These are phyloP conservation scores for Leptopilina syphax DNA, from an alignment of 2,888 invertebrate genomes.

Conservation along the genomic window DNA sequence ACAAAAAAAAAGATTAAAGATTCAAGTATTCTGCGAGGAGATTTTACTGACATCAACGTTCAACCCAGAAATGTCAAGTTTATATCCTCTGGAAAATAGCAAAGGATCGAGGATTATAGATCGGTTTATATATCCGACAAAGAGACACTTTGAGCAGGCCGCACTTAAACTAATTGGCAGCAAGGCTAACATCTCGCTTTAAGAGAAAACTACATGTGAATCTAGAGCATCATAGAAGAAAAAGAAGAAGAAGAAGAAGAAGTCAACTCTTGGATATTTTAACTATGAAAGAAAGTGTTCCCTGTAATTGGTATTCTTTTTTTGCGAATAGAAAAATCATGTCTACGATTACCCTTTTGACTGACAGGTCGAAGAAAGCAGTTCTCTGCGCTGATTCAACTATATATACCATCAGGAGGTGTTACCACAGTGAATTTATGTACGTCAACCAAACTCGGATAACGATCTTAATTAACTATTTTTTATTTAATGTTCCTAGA, in stretches of 20 bases:
- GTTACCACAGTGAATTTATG: constrained; percentile 30
- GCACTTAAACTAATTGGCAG: constrained; percentile 38
- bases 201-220: constrained; percentile 19
- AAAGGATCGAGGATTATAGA: constrained; percentile 29
- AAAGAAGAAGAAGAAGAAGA: neutral
- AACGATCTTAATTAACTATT: constrained; percentile 30
- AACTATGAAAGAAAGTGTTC: constrained; percentile 39
- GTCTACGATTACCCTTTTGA: constrained; percentile 31
- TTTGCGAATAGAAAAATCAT: constrained; percentile 20
- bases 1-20: no score
- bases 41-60: neutral
- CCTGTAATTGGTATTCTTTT: constrained; percentile 30
- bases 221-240: constrained; percentile 24
- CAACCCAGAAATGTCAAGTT: constrained; percentile 33
- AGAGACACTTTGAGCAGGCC: constrained; percentile 31
- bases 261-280: constrained; percentile 38
- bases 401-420: neutral
- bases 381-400: neutral
- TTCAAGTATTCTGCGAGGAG: neutral
- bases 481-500: neutral
- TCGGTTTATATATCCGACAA: constrained; percentile 28
- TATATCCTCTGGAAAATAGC: constrained; percentile 2
- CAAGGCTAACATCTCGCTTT: constrained; percentile 27
- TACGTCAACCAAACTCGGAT: constrained; percentile 7
- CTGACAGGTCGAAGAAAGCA: constrained; percentile 38